These are phyloP conservation scores for Pherbina coryleti DNA, from an alignment of 2,888 invertebrate genomes.

Conservation along the genomic window DNA sequence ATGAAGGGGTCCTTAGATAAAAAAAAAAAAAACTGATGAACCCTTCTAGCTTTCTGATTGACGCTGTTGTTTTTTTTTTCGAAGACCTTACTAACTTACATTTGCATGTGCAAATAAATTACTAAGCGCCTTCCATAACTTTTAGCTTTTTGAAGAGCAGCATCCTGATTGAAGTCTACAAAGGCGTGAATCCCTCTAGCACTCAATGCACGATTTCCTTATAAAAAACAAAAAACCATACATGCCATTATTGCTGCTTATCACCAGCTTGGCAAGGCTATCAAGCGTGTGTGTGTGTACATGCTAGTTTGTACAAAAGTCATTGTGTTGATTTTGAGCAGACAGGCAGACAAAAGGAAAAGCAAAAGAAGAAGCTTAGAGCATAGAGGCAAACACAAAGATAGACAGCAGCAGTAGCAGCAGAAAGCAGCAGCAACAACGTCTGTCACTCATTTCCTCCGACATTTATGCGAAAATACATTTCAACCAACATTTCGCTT, in stretches of 20 bases:
- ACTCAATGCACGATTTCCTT: no score
- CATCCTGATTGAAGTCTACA: no score
- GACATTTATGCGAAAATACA: constrained; percentile 11
- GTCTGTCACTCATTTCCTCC: not conserved
- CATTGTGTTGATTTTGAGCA: not conserved
- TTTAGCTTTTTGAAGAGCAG: no score
- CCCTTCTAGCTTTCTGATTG: no score
- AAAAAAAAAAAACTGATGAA: not conserved
- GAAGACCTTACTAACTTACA: no score
- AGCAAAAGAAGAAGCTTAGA: not conserved
- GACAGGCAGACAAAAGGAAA: constrained; percentile 11
- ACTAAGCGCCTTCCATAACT: no score
- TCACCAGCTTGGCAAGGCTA: not conserved
- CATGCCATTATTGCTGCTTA: not conserved
- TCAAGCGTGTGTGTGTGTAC: not conserved
- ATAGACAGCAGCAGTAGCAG: not conserved
- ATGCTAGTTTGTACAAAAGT: no score
- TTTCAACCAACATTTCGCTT: constrained; percentile 12
- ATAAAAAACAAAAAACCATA: not conserved
- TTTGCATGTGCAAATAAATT: no score
- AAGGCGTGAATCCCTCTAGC: no score
- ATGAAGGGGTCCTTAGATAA: not conserved
- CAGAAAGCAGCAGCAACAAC: not conserved
- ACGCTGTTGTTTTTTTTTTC: no score
- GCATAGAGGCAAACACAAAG: not conserved